These are phyloP conservation scores for Drosophila busckii DNA, from an alignment of 1,140 invertebrate species.

Conservation along the genomic window DNA sequence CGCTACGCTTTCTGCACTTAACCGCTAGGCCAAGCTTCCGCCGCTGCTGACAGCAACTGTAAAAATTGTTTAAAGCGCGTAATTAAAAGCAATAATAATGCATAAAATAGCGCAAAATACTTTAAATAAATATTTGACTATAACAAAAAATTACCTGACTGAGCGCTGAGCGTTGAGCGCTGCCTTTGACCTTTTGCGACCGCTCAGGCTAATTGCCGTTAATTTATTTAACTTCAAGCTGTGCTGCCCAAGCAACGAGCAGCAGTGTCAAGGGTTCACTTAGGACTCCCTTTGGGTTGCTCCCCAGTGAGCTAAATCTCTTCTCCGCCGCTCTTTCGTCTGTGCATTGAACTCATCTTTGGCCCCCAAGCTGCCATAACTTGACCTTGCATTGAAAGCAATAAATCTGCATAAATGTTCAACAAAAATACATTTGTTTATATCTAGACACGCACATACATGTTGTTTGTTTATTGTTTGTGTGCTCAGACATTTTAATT, in stretches of 20 bases:
- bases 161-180: conserved; percentile 9
- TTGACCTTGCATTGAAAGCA: no score
- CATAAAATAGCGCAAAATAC: conserved; percentile 33
- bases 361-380: no score
- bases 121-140: conserved; percentile 42
- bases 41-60: conserved; percentile 57
- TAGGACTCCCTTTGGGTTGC: conserved; percentile 42
- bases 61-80: conserved; percentile 50
- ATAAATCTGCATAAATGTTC: no score
- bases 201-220: conserved; percentile 69
- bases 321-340: not conserved
- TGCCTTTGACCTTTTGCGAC: conserved; percentile 54
- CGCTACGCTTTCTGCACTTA: conserved; percentile 69
- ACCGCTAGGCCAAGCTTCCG: conserved; percentile 16
- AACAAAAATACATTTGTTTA: no score
- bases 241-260: conserved; percentile 23
- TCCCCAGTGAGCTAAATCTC: conserved; percentile 36
- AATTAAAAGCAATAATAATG: conserved; percentile 48
- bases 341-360: conserved; percentile 9
- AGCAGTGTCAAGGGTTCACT: conserved; percentile 56
- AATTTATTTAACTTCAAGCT: conserved; percentile 76
- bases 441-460: no score
- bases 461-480: no score
- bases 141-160: conserved; percentile 57
- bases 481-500: no score